Percentiles rank a stretch among this genome's conserved stretches.
phyloP scores from a whole-genome alignment of 2,888 invertebrate species.

The Philereme vetulata region DNA sequence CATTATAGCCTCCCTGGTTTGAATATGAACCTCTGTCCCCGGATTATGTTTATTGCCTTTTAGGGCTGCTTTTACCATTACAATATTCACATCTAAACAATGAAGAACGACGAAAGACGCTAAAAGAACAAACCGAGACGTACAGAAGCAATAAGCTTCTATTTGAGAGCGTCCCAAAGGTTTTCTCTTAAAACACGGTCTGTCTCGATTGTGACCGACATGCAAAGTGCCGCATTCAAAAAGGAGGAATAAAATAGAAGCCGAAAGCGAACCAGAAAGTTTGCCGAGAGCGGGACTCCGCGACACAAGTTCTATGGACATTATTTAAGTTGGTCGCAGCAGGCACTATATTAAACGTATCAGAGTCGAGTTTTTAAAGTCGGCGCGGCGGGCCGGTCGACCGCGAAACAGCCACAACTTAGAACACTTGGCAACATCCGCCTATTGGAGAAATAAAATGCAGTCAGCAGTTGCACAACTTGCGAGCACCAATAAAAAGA shows the following conservation, averaged over 20 bases:
- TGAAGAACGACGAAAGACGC: slow-evolving; percentile 50
- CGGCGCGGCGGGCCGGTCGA: slow-evolving; percentile 68
- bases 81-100: slow-evolving; percentile 61
- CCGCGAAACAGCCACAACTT: slow-evolving; percentile 68
- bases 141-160: slow-evolving; percentile 68
- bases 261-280: slow-evolving; percentile 71
- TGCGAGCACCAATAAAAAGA: slow-evolving; percentile 39
- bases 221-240: slow-evolving; percentile 69
- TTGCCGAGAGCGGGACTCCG: slow-evolving; percentile 59
- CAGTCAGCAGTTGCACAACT: slow-evolving; percentile 68
- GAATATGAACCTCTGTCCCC: slow-evolving; percentile 69
- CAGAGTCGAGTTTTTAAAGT: slow-evolving; percentile 72
- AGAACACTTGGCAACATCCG: slow-evolving; percentile 71
- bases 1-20: slow-evolving; percentile 74
- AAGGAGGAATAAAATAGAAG: slow-evolving; percentile 67
- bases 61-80: slow-evolving; percentile 59
- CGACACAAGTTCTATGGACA: slow-evolving; percentile 72
- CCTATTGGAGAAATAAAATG: slow-evolving; percentile 74
- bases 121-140: slow-evolving; percentile 63
- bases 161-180: slow-evolving; percentile 67
- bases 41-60: slow-evolving; percentile 68
- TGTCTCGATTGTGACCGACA: slow-evolving; percentile 66
- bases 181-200: slow-evolving; percentile 67
- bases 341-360: slow-evolving; percentile 73
- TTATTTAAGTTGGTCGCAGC: slow-evolving; percentile 72